Evolutionary conservation across 2,113 vertebrate species (phyloP).

Genomic region (Prunella fulvescens): DNA sequence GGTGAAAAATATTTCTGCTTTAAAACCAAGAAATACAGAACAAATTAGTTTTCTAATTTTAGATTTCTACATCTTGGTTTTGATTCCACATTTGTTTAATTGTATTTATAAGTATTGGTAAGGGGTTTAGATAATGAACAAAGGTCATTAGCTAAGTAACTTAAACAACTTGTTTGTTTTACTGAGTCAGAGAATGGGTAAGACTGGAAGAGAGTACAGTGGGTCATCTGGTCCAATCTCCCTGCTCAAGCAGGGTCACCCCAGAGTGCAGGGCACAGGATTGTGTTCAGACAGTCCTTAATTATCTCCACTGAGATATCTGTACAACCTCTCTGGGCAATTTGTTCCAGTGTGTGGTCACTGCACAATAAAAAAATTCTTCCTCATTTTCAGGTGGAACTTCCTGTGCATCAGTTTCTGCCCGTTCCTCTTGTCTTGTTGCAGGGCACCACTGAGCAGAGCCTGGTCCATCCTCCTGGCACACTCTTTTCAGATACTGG

Average conservation of each 20-base stretch:
- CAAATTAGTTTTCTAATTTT: slow-evolving; percentile 29
- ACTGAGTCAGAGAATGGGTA: not conserved
- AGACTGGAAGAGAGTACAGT: not conserved
- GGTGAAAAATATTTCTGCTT: not conserved
- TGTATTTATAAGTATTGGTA: not conserved
- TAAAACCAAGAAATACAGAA: not conserved
- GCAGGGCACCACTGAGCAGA: not conserved
- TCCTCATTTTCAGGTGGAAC: not conserved
- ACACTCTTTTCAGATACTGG: not conserved
- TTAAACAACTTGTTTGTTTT: not conserved
- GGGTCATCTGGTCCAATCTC: not conserved
- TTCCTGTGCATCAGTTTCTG: not conserved
- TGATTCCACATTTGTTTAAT: not conserved
- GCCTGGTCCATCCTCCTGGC: not conserved
- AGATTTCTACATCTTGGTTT: not conserved
- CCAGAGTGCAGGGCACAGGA: not conserved
- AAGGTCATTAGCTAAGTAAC: not conserved
- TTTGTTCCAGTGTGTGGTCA: not conserved
- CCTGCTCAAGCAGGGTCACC: not conserved
- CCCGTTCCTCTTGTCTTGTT: rapidly evolving
- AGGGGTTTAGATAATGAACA: not conserved
- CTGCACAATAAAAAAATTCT: not conserved
- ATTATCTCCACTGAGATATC: not conserved
- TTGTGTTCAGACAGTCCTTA: not conserved
- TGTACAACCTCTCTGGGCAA: not conserved